Percentiles rank a stretch among this genome's conserved stretches.
Evolutionary conservation across 1,140 invertebrate species (phyloP).

Genomic region (Mercenaria mercenaria): DNA sequence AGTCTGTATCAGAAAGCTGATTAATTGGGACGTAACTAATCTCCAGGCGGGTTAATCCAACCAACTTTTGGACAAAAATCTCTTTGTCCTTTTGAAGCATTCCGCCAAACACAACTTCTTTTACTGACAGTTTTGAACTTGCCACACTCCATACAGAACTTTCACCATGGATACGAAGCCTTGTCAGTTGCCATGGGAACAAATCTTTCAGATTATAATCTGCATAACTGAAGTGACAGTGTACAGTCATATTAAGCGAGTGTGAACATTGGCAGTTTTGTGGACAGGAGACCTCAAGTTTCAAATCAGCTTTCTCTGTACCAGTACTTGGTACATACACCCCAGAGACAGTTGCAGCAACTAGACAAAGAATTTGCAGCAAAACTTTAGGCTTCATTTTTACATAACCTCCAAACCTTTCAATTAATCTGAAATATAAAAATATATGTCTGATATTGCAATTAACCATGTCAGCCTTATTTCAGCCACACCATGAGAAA

Average conservation of each 20-base stretch:
- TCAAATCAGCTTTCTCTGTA: neutral
- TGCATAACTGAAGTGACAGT: constrained; percentile 7
- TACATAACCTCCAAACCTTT: neutral
- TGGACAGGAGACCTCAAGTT: neutral
- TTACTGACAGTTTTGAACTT: constrained; percentile 11
- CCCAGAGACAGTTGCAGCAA: neutral
- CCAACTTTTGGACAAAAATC: neutral
- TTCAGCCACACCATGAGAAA: no score
- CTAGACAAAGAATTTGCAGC: neutral
- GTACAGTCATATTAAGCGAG: neutral
- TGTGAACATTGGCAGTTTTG: constrained; percentile 8
- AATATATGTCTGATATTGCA: no score
- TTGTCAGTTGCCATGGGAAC: constrained; percentile 32
- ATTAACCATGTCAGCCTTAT: no score
- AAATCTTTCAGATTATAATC: neutral
- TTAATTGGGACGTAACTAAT: constrained; percentile 47
- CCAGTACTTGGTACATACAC: neutral
- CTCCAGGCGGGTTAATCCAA: constrained; percentile 9
- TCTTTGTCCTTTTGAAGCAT: neutral
- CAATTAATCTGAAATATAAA: no score
- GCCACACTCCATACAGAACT: neutral
- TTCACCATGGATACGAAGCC: constrained; percentile 39
- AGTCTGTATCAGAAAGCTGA: constrained; percentile 26
- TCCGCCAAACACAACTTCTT: constrained; percentile 2
- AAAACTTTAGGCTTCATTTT: neutral